Base-by-base conservation (phyloP, 2,888 invertebrate species). In the Blastobasis lacticolella region DNA sequence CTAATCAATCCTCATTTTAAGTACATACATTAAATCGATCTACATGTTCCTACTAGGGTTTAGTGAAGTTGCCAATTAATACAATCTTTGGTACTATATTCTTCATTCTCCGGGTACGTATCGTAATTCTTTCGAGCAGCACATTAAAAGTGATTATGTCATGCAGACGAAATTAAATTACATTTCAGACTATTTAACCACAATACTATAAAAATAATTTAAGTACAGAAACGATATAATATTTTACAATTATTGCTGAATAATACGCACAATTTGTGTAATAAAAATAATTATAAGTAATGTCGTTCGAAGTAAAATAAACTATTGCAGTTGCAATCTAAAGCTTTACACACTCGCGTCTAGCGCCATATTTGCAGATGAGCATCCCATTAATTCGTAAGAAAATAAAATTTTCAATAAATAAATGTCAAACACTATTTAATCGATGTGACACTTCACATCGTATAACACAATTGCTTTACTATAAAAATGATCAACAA, bases 351-450 rank as follows among this genome's bases (percentile, higher is more conserved):
- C 59, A 68, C 68, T 71, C 63, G 71, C 68, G 67, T 68, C 63
- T 63, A 64, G 66, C 66, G 78, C 88, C 88, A 88, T 87, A 88
- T 88, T 88, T 88, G 88, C 88, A 88, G 88, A 88, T 86, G 87
- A 78, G 73, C 86, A 86, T 73, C 68, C 75, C 73, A 73, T 78
- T 78, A 79, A 69, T 80, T 71, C 78, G 81, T 88, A 87, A 78
- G 85, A 86, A 87, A 87, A 88, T 87, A 87, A 87, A 87, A 85
- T 85, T 87, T 75, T 87, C 85, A 88, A 87, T 87, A 88, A 87
- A 87, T 86, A 81, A 88, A 84, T 84, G 85, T 84, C 84, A 81
- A 85, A 85, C 83, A 81, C 84, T 85, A 86, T 85, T 77, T 68
- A 78, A 75, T 70, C 64, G 86, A 85, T 81, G 87, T 77, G 81